Evolutionary conservation across 30 jellyfish, hydroid and myxozoan species (phyloP).

Genomic region (Hydractinia echinata): DNA sequence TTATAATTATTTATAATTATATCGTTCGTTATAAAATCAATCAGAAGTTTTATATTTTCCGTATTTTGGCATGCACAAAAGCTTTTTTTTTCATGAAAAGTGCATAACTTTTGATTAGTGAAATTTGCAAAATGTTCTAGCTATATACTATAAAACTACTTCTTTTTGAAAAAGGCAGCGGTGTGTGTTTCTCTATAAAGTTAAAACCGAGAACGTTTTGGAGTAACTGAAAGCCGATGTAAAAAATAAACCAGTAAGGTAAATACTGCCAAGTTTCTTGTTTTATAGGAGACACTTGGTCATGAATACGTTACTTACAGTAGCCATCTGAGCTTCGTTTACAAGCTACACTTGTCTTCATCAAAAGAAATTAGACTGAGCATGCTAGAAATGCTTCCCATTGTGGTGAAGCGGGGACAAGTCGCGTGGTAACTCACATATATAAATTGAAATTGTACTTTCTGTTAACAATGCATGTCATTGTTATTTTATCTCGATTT

Average conservation of each 20-base stretch:
- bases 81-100: too few relatives aligned
- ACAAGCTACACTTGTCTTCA: not conserved
- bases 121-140: too few relatives aligned
- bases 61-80: too few relatives aligned
- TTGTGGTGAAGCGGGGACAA: not conserved
- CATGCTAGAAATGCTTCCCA: not conserved
- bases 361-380: not conserved
- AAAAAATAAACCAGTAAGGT: too few relatives aligned
- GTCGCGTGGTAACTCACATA: not conserved
- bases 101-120: too few relatives aligned
- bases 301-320: constrained; percentile 9
- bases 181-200: too few relatives aligned
- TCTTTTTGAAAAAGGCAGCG: too few relatives aligned
- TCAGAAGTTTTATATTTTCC: too few relatives aligned
- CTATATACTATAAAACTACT: too few relatives aligned
- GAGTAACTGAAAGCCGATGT: too few relatives aligned
- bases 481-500: not conserved
- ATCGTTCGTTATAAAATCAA: too few relatives aligned
- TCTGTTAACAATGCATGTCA: not conserved
- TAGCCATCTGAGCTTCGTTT: constrained; percentile 13
- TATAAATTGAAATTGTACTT: not conserved
- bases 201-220: too few relatives aligned
- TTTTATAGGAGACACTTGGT: constrained; percentile 19
- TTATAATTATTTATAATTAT: not conserved
- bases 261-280: not conserved